A percentile compares a stretch with the other conserved stretches of the same genome.
Evolutionary conservation across 2,888 invertebrate genomes (phyloP).

Genomic region (Odontothrips loti): DNA sequence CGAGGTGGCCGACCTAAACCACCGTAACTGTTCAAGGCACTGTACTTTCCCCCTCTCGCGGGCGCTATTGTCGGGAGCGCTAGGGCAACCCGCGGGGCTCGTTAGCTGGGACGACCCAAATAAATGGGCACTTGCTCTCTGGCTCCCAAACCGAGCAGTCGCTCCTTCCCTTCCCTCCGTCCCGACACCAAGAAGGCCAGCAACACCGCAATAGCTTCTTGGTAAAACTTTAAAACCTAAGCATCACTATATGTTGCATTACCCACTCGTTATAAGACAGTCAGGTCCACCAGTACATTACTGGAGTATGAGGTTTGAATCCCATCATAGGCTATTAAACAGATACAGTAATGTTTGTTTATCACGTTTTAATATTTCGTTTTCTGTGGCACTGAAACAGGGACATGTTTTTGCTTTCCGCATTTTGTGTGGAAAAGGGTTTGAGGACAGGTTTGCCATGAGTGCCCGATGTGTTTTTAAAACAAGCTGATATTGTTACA

Average conservation of each 20-base stretch:
- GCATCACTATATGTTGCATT: constrained; percentile 40
- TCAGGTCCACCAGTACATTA: constrained; percentile 38
- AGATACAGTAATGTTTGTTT: constrained; percentile 32
- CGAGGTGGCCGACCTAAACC: too few species aligned
- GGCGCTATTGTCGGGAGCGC: too few species aligned
- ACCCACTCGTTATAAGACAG: constrained; percentile 37
- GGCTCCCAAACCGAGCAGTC: too few species aligned
- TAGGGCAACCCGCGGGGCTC: too few species aligned
- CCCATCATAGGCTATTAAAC: constrained; percentile 38
- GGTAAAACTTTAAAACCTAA: constrained; percentile 37
- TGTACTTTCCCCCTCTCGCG: too few species aligned
- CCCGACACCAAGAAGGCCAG: too few species aligned
- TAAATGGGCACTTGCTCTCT: too few species aligned
- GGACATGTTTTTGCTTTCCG: background rate
- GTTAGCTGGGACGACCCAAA: too few species aligned
- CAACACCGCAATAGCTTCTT: too few species aligned
- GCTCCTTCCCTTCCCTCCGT: too few species aligned
- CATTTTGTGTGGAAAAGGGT: background rate
- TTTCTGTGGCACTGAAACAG: background rate
- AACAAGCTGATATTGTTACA: background rate
- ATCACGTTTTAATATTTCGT: constrained; percentile 32
- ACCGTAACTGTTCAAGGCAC: too few species aligned
- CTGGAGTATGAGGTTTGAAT: constrained; percentile 39
- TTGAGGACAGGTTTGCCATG: background rate
- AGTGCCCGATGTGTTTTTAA: background rate